Evolutionary conservation across 2,113 vertebrate genomes (phyloP).

Genomic region (Camelus dromedarius): DNA sequence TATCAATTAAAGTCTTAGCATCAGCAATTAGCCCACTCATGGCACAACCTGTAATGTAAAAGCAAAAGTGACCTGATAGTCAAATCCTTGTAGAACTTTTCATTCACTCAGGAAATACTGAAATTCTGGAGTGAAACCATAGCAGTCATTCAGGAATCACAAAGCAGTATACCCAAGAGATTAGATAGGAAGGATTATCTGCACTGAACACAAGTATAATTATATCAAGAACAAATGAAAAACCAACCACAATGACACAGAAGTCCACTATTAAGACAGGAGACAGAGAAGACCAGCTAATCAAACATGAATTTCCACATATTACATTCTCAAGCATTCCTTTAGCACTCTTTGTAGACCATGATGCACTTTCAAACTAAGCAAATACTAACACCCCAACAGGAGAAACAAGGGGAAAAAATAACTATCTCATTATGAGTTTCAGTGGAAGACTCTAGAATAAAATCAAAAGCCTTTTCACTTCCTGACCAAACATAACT

Average conservation of each 20-base stretch:
- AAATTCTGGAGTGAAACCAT: slow-evolving; percentile 51
- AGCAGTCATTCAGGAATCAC: slow-evolving; percentile 8
- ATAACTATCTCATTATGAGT: neutral
- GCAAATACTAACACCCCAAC: slow-evolving; percentile 25
- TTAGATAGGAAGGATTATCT: slow-evolving; percentile 29
- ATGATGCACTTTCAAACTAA: slow-evolving; percentile 14
- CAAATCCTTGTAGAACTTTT: slow-evolving; percentile 56
- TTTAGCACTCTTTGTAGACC: neutral
- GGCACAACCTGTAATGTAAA: slow-evolving; percentile 92
- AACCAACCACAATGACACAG: neutral
- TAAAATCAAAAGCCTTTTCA: slow-evolving; percentile 39
- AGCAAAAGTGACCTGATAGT: slow-evolving; percentile 29
- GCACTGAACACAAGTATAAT: slow-evolving; percentile 19
- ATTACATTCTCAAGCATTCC: neutral
- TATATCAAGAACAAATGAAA: slow-evolving; percentile 32
- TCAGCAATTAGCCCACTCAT: slow-evolving; percentile 99
- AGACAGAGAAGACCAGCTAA: slow-evolving; percentile 1
- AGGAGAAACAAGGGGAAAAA: slow-evolving; percentile 7
- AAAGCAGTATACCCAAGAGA: neutral
- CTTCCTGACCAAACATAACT: slow-evolving; percentile 33
- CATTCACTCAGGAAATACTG: slow-evolving; percentile 45
- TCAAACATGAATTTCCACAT: slow-evolving; percentile 18
- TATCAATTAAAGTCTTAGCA: slow-evolving; percentile 99
- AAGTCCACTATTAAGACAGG: neutral
- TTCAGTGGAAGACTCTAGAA: neutral